These are phyloP conservation scores for Dastarcus helophoroides DNA, from an alignment of 2,888 invertebrate species.

Conservation along the genomic window DNA sequence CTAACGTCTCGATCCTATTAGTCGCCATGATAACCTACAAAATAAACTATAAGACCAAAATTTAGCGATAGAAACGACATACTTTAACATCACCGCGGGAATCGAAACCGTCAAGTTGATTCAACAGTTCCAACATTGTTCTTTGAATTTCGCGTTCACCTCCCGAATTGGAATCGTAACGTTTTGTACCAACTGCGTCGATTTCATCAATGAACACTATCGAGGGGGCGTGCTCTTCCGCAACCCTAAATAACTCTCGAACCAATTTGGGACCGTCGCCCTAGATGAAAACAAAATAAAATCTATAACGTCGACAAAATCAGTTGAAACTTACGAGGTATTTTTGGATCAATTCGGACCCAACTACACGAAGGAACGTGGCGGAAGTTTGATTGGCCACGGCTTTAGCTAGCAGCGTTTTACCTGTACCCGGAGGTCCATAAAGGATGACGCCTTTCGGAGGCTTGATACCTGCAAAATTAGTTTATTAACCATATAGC, in stretches of 20 bases:
- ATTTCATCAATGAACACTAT: constrained; percentile 99
- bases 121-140: constrained; percentile 97
- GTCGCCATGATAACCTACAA: constrained; percentile 89
- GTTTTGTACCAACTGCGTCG: constrained; percentile 96
- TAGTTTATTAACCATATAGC: constrained; percentile 1
- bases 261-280: constrained; percentile 99
- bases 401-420: constrained; percentile 95
- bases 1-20: constrained; percentile 95
- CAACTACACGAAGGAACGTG: constrained; percentile 95
- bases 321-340: constrained; percentile 82
- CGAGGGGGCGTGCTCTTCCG: constrained; percentile 98
- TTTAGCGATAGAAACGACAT: no score
- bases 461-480: constrained; percentile 65
- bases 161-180: constrained; percentile 98
- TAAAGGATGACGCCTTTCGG: constrained; percentile 98
- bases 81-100: constrained; percentile 94
- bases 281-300: constrained; percentile 31
- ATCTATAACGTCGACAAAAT: no score
- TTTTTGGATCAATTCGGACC: constrained; percentile 98
- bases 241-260: constrained; percentile 94
- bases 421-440: constrained; percentile 96
- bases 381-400: constrained; percentile 99
- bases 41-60: no score
- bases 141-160: constrained; percentile 99
- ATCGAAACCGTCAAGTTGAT: constrained; percentile 97